Base-by-base conservation (phyloP, 2,888 invertebrate species). In the Euplexia lucipara region DNA sequence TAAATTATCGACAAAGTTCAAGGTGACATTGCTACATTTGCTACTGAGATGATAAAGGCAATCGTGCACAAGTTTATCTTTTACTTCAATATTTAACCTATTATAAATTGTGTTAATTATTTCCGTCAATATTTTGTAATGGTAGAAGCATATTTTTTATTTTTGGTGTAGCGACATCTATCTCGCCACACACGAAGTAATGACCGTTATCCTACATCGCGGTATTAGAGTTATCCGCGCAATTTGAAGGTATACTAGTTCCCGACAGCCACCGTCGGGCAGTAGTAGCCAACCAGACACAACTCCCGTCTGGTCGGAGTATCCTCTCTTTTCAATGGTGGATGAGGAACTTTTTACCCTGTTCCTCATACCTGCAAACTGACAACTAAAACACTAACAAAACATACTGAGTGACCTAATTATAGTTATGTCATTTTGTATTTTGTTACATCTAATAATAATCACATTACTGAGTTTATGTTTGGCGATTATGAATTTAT, bases 1-100 rank as follows among this genome's bases (percentile, higher is more conserved):
- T 37, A 7, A 45, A 47, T 73, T 74, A 59, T 74, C 49, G 34
- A 37, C 22, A 22, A 48, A 75, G 72, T 75, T 76, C 72, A 75
- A 76, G 57, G 75, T 71, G 67, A 63, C 67, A 37, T 71, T 67
- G 57, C 18, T 48, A 22, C 57, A 62, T 34, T 71, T 67, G 57
- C 18, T 48, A 22, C 57, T 68, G 49, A 56, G 56, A 53, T 20
- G 39, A 58, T 48, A 74, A 60, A 75, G 53, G 18, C 57, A 57
- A 44, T 47, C 45, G 26, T 30, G 30, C 6, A 32, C 0, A 0
- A 44, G 18, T 63, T 32, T 63, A 56, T 59, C 34, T 14, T 9
- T 52, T 37, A 6, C 30, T 69, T 35, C 35, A 14, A 42, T 59
- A 75, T 53, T 57, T 57, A 18, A 37, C 20, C 14, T 20, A 26